Percentiles rank a stretch among this genome's conserved stretches.
Conservation (phyloP, 37 sponge, comb jelly and placozoan species). For the Halisarca cf. caerulea region DNA sequence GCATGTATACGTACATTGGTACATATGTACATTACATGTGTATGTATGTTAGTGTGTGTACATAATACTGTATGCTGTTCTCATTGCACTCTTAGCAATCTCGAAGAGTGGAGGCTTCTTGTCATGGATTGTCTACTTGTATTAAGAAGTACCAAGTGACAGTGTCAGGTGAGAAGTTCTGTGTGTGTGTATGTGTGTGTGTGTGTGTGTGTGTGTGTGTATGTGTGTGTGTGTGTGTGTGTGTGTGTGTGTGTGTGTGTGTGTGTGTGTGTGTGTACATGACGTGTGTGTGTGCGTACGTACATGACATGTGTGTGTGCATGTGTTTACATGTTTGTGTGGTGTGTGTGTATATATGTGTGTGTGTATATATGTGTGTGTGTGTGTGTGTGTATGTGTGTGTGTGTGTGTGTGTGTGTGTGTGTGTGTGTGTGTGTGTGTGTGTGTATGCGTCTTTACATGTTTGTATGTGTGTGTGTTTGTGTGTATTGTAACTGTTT, state of each 20-base stretch:
- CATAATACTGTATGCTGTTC: too few relatives aligned
- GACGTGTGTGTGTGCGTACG: constrained; percentile 4
- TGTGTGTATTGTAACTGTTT: too few relatives aligned
- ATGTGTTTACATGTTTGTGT: constrained; percentile 13
- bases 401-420: too few relatives aligned
- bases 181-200: background rate
- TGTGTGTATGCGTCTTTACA: too few relatives aligned
- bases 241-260: constrained; percentile 11
- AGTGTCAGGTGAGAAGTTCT: background rate
- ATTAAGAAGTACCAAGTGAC: background rate
- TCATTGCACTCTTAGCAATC: background rate
- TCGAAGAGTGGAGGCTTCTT: constrained; percentile 2
- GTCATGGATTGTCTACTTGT: background rate
- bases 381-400: background rate
- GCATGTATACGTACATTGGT: too few relatives aligned
- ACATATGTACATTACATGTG: too few relatives aligned
- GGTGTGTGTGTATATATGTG: too few relatives aligned
- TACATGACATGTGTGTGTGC: background rate
- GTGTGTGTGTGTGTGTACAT: too few relatives aligned
- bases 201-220: constrained; percentile 19
- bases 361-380: too few relatives aligned
- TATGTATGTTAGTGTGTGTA: too few relatives aligned
- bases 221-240: constrained; percentile 1
- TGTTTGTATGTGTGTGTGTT: too few relatives aligned
- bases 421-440: too few relatives aligned